Evolutionary conservation across 2,888 invertebrate species (phyloP), one percentile per base, ranked within the genome.

Genomic region (Acanthococcus lagerstroemiae): DNA sequence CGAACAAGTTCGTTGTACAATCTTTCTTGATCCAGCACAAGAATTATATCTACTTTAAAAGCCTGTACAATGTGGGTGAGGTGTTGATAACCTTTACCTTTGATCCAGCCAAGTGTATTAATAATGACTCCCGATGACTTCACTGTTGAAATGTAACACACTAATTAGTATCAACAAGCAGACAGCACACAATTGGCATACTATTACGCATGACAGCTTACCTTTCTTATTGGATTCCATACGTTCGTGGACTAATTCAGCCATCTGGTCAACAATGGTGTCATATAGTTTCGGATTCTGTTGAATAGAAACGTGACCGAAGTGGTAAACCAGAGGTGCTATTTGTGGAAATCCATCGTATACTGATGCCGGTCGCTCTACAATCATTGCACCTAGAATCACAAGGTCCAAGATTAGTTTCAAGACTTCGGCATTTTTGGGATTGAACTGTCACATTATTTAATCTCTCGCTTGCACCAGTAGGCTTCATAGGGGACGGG

Each of bases 31-130:
- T 97, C 97, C 69, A 99, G 76, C 0, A 97, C 96, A 71, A 97
- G 80, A 71, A 99, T 91, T 0, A 95, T 88, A 74, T 95, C 94
- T 2, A 95, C 95, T 81, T 95, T 94, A 77, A 97, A 97, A 0
- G 91, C 88, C 72, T 91, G 88, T 0, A 95, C 94, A 0, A 92
- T 87, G 72, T 92, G 89, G 3, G 90, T 83, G 12, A 99, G 76
- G 65, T 90, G 82, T 72, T 87, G 86, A 76, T 95, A 97, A 0
- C 96, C 97, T 0, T 83, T 85, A 0, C 87, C 90, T 77, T 95
- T 94, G 1, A 96, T 87, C 95, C 95, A 99, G 0, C 97, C 97
- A 72, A 95, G 95, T 0, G 97, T 97, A 77, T 99, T 99, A 70
- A 99, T 93, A 37, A 99, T 85, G 3, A 91, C 88, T 0, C 99